Conservation (phyloP, 2,797 vertebrate species). For the Atherinosoma microstoma region DNA sequence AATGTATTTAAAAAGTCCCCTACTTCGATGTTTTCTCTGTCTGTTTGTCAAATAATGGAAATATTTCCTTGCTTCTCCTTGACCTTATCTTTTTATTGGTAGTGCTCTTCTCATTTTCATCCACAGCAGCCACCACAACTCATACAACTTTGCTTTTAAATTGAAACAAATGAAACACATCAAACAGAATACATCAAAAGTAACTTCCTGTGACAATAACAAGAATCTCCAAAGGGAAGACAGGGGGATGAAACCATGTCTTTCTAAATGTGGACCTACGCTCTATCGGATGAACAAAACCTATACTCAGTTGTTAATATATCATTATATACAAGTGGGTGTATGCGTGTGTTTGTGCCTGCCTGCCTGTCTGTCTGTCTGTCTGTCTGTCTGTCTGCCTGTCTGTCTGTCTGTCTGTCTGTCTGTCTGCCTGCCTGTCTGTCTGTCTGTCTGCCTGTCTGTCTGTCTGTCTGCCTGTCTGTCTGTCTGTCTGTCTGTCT, state of each 20-base stretch:
- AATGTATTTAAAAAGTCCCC: conserved; percentile 8
- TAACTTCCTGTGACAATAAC: not conserved
- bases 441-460: conserved; percentile 7
- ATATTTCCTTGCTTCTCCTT: not conserved
- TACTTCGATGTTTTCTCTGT: not conserved
- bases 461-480: too few relatives aligned
- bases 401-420: too few relatives aligned
- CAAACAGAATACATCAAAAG: not conserved
- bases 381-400: too few relatives aligned
- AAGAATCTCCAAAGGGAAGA: not conserved
- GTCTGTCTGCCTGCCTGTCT: not conserved
- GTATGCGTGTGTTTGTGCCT: conserved; percentile 6
- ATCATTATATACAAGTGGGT: conserved; percentile 22
- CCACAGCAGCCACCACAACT: not conserved
- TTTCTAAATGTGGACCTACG: conserved; percentile 5
- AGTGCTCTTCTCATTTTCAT: not conserved
- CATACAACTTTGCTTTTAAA: not conserved
- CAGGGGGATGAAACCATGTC: not conserved
- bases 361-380: too few relatives aligned
- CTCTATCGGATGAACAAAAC: not conserved
- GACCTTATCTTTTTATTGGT: not conserved
- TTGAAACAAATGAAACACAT: conserved; percentile 2
- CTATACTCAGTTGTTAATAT: not conserved
- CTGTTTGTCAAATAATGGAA: not conserved
- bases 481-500: too few relatives aligned